A percentile compares a stretch with the other conserved stretches of the same genome.
Conservation (phyloP, 2,888 invertebrate species). For the Elegia similella region DNA sequence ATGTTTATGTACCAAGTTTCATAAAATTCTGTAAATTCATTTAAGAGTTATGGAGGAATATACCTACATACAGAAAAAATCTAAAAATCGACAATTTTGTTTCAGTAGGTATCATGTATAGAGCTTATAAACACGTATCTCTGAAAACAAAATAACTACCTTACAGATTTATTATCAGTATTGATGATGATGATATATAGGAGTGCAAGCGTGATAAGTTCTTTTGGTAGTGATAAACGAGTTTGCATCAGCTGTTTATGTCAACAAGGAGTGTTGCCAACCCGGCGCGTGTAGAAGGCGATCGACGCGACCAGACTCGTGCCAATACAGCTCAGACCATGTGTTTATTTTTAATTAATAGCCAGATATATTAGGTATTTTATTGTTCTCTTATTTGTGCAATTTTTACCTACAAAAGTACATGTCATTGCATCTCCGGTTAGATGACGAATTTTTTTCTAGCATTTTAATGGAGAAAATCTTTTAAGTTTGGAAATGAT, state of each 20-base stretch:
- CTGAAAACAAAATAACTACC: no score
- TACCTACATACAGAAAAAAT: no score
- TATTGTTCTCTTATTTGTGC: not conserved
- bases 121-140: no score
- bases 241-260: conserved; percentile 21
- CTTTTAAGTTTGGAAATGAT: no score
- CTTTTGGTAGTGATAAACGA: not conserved
- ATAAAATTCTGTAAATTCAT: no score
- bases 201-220: not conserved
- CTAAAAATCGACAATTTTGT: no score
- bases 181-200: not conserved
- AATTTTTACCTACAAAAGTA: not conserved
- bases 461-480: no score
- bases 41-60: no score
- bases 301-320: not conserved
- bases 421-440: not conserved
- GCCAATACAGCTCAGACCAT: conserved; percentile 12
- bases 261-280: conserved; percentile 27
- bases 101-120: no score
- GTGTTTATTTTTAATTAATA: conserved; percentile 18
- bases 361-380: not conserved
- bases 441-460: not conserved
- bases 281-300: not conserved
- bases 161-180: no score
- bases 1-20: no score